Base-by-base conservation (phyloP, 2,888 invertebrate genomes). In the Leptopilina drosophilae region DNA sequence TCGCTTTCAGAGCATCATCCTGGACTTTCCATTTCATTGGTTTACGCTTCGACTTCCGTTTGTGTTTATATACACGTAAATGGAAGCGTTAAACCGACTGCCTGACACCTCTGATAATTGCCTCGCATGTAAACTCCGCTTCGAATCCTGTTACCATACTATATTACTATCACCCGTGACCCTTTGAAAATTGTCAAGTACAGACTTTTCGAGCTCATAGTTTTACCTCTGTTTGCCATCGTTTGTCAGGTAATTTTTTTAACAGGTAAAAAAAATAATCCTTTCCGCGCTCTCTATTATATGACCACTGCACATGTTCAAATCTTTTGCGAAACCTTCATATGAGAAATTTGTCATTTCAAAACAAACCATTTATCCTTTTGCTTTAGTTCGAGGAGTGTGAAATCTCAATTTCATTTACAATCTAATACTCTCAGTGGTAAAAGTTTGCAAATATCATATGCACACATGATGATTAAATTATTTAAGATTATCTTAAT, bases 61-160 rank as follows among this genome's bases (percentile, higher is more conserved):
- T 87, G 86, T 85, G 84, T 88, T 89, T 90, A 88, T 87, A 87
- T 84, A 86, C 83, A 82, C 87, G 86, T 87, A 88, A 89, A 88
- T 86, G 85, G 86, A 89, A 87, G 90, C 86, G 89, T 87, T 88
- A 89, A 90, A 89, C 87, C 88, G 88, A 88, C 88, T 89, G 88
- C 80, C 88, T 88, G 89, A 90, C 89, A 90, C 88, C 88, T 89
- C 88, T 85, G 90, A 89, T 90, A 90, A 90, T 91, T 90, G 89
- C 88, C 86, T 84, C 82, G 86, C 87, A 84, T 86, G 88, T 89
- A 88, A 89, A 89, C 89, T 85, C 87, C 85, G 88, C 88, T 88
- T 87, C 88, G 86, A 87, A 85, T 81, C 86, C 88, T 87, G 87
- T 89, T 87, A 86, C 87, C 85, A 82, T 81, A 84, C 85, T 87